Percentiles rank a stretch among this genome's conserved stretches.
phyloP scores from a whole-genome alignment of 2,888 invertebrate genomes.

The Cartodere bifasciata region DNA sequence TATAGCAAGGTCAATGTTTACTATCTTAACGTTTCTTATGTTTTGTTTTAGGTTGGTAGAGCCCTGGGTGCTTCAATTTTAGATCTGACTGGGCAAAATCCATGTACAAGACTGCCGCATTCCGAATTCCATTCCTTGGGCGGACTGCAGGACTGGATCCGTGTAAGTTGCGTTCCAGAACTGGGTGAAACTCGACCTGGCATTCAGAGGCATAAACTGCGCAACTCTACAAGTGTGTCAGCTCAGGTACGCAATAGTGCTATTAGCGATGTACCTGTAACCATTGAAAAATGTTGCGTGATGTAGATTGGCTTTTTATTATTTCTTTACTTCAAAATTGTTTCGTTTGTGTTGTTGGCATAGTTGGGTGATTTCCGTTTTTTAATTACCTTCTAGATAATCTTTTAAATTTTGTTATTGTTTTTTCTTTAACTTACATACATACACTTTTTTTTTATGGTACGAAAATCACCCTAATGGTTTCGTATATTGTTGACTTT shows the following conservation, averaged over 20 bases:
- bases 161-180: conserved; percentile 27
- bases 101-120: conserved; percentile 66
- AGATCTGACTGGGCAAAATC: conserved; percentile 70
- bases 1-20: too few relatives aligned
- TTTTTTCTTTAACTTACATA: background rate
- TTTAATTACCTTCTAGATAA: background rate
- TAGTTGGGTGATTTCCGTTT: background rate
- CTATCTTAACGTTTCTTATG: too few relatives aligned
- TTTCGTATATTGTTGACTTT: too few relatives aligned
- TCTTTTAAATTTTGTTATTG: background rate
- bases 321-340: background rate
- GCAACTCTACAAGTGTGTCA: too few relatives aligned
- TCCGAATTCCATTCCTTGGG: conserved; percentile 63
- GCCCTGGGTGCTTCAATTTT: conserved; percentile 73
- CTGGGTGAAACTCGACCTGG: conserved; percentile 17
- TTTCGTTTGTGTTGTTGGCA: background rate
- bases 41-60: conserved; percentile 52
- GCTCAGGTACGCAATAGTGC: conserved; percentile 11
- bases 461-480: too few relatives aligned
- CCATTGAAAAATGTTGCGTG: conserved; percentile 18
- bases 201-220: too few relatives aligned
- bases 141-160: conserved; percentile 53
- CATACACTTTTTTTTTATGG: background rate
- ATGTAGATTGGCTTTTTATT: too few relatives aligned
- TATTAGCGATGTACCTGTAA: conserved; percentile 17